Evolutionary conservation across 2,888 invertebrate species (phyloP).

Genomic region (Sarcophaga carnaria): DNA sequence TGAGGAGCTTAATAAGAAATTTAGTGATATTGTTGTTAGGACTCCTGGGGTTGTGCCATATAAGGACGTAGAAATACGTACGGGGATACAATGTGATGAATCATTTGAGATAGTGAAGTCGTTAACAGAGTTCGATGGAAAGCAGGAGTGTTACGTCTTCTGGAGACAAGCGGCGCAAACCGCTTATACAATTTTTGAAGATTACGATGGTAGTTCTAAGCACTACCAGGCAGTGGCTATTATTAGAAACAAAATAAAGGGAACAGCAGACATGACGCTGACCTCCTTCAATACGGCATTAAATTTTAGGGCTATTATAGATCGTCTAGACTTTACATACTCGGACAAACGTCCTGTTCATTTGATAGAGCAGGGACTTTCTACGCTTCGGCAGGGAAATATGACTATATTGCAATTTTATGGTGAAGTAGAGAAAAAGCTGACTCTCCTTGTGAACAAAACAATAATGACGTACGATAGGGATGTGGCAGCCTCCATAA

Average conservation of each 20-base stretch:
- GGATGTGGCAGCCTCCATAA: conserved; percentile 50
- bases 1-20: conserved; percentile 7
- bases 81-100: conserved; percentile 19
- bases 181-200: conserved; percentile 41
- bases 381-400: conserved; percentile 54
- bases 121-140: conserved; percentile 25
- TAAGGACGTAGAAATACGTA: conserved; percentile 10
- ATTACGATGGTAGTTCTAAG: conserved; percentile 37
- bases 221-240: conserved; percentile 37
- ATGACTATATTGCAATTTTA: too few species aligned
- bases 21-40: conserved; percentile 3
- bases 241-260: neutral
- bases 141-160: conserved; percentile 39
- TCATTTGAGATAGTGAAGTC: conserved; percentile 39
- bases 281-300: conserved; percentile 20
- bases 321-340: conserved; percentile 26
- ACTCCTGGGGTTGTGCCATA: neutral
- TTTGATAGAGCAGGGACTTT: conserved; percentile 48
- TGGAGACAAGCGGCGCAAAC: conserved; percentile 44
- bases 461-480: conserved; percentile 64
- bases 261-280: neutral
- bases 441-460: conserved; percentile 66
- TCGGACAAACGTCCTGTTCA: conserved; percentile 13
- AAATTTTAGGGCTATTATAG: conserved; percentile 34
- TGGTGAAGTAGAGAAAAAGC: conserved; percentile 57